Evolutionary conservation across 2,888 invertebrate species (phyloP), one percentile per base, ranked within the genome.

Genomic region (Falcaria lacertinaria): DNA sequence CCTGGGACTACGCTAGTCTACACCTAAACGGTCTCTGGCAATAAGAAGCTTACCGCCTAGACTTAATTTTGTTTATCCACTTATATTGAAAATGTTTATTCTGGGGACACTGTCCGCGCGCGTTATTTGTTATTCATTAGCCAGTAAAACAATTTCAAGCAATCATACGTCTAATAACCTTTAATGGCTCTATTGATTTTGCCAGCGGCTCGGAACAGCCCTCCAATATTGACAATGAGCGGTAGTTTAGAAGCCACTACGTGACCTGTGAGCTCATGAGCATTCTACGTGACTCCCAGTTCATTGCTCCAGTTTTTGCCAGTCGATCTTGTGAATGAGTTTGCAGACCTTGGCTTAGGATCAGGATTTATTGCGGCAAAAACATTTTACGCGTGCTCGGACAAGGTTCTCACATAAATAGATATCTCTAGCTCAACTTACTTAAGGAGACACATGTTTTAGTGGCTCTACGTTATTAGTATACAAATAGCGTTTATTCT

Each of bases 161-260:
- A 67, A 75, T 78, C 73, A 74, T 78, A 70, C 70, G 70, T 75
- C 67, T 76, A 75, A 80, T 80, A 79, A 72, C 69, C 68, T 71
- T 79, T 84, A 84, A 82, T 80, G 72, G 69, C 58, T 76, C 65
- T 85, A 85, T 84, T 84, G 86, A 84, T 86, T 84, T 77, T 80
- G 72, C 74, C 76, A 77, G 71, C 77, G 78, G 79, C 75, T 80
- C 68, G 69, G 75, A 79, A 71, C 74, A 76, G 64, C 69, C 72
- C 82, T 80, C 76, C 78, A 81, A 84, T 88, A 87, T 87, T 86
- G 86, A 87, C 87, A 86, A 86, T 86, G 82, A 86, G 85, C 82
- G 83, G 86, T 84, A 86, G 87, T 87, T 88, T 86, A 85, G 88
- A 81, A 70, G 82, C 74, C 69, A 67, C 69, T 81, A 88, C 88